These are phyloP conservation scores for Calliscelio sp. DNA, from an alignment of 2,888 invertebrate genomes.

Conservation along the genomic window DNA sequence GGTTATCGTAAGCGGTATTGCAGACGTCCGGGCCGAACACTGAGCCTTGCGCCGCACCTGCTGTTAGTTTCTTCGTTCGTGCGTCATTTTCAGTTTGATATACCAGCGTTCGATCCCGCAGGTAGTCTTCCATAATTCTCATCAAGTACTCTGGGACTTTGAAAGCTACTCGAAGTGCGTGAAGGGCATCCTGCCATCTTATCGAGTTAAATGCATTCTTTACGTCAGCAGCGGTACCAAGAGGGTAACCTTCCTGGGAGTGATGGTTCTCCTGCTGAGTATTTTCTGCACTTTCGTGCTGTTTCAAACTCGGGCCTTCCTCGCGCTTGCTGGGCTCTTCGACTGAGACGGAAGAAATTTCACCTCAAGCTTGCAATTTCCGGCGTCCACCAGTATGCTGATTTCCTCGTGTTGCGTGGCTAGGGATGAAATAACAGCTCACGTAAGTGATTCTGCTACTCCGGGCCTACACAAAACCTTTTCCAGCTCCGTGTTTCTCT, in stretches of 20 bases:
- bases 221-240: background rate
- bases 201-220: conserved; percentile 15
- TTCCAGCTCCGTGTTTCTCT: conserved; percentile 4
- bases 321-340: conserved; percentile 7
- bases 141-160: too few species aligned
- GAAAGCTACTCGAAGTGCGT: too few species aligned
- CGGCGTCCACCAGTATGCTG: conserved; percentile 75
- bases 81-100: too few species aligned
- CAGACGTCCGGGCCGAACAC: conserved; percentile 24
- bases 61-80: too few species aligned
- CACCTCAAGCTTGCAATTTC: too few species aligned
- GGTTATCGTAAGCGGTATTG: conserved; percentile 65
- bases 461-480: conserved; percentile 58
- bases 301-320: background rate
- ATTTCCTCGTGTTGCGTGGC: too few species aligned
- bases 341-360: background rate
- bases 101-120: too few species aligned
- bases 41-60: too few species aligned
- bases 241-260: background rate
- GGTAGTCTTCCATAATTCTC: too few species aligned
- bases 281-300: background rate
- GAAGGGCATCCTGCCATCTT: too few species aligned
- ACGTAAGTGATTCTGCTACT: conserved; percentile 20
- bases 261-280: background rate
- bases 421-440: conserved; percentile 57